Evolutionary conservation across 2,888 invertebrate genomes (phyloP), one percentile per base, ranked within the genome.

Genomic region (Archaeoteleia sp.): DNA sequence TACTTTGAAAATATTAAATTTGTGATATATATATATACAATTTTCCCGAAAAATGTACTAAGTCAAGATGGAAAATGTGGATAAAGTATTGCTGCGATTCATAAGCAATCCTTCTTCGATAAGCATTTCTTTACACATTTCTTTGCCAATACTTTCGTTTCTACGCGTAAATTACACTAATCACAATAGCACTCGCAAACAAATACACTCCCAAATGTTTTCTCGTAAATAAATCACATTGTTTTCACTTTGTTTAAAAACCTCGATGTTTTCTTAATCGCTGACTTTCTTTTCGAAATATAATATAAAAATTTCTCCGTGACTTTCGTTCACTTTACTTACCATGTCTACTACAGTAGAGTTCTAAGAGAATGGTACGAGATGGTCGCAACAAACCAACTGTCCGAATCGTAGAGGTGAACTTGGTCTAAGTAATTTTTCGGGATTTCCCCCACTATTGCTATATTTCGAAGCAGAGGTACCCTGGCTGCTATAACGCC

Each of bases 371-470:
- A 51, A 61, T 46, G 61, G 39, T 48, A 68, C 84, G 81, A 85
- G 84, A 82, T 84, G 85, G 82, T 82, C 74, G 83, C 81, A 72
- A 78, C 72, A 81, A 84, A 84, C 84, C 84, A 84, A 84, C 85
- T 85, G 84, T 79, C 80, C 77, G 74, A 80, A 70, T 74, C 63
- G 78, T 81, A 81, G 81, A 80, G 74, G 76, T 79, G 81, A 82
- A 84, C 81, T 84, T 83, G n/a, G 76, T 80, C 83, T 85, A 85
- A 83, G 83, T 85, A 85, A 82, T 79, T 81, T 83, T 80, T 74
- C 74, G 69, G 60, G 72, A 74, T 75, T 69, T 71, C 81, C 82
- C 81, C 82, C 82, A 81, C 81, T 75, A 72, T 55, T 55, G 42
- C 15, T 20, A 60, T 68, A 60, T 71, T 29, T 29, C 9, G 4